Conservation (phyloP, 2,888 invertebrate species). For the Aspidiotus rigidus region DNA sequence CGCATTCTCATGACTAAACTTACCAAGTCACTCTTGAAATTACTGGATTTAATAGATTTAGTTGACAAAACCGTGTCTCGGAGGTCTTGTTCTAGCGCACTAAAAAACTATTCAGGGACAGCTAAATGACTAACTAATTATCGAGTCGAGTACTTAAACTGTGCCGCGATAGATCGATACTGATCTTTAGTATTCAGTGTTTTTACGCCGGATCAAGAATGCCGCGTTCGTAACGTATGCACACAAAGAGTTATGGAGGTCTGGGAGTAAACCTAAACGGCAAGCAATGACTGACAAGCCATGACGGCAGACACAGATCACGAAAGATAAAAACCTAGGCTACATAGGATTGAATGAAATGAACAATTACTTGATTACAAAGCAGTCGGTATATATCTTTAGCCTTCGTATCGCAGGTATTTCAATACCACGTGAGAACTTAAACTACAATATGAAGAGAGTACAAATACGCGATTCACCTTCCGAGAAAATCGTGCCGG, state of each 20-base stretch:
- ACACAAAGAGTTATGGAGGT: not conserved
- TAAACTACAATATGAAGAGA: too few relatives aligned
- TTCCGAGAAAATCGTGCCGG: too few relatives aligned
- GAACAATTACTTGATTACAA: not conserved
- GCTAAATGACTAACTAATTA: not conserved
- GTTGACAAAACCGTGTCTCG: slow-evolving; percentile 2
- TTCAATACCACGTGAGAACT: too few relatives aligned
- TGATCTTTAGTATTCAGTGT: slow-evolving; percentile 2
- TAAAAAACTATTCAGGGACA: slow-evolving; percentile 1
- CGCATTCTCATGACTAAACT: too few relatives aligned
- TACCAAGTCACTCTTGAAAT: too few relatives aligned
- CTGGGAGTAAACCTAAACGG: not conserved
- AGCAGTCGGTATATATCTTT: not conserved
- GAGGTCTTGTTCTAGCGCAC: not conserved
- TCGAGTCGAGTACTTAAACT: not conserved
- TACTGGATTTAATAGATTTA: not conserved
- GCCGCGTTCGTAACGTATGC: not conserved
- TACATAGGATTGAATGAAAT: not conserved
- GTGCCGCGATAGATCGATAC: slow-evolving; percentile 2
- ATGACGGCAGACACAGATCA: not conserved
- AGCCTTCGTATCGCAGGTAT: too few relatives aligned
- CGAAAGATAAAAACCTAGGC: not conserved
- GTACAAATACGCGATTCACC: too few relatives aligned
- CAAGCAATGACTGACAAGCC: not conserved
- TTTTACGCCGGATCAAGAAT: slow-evolving; percentile 1